Evolutionary conservation across 2,888 invertebrate genomes (phyloP), one percentile per base, ranked within the genome.

Genomic region (Aproaerema taeniolella): DNA sequence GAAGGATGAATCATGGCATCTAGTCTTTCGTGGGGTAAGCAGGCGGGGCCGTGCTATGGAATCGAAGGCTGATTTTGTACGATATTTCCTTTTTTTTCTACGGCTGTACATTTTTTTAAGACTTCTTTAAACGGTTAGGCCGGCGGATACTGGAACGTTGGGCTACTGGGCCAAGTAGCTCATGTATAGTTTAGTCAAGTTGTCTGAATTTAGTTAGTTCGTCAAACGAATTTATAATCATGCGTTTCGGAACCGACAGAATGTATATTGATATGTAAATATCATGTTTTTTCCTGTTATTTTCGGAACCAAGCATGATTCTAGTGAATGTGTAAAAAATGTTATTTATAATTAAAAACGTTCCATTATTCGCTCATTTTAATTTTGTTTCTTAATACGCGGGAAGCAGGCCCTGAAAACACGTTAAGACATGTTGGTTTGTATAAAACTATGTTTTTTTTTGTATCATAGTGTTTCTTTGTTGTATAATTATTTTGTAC

Each of bases 41-140:
- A 46, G 45, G 51, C 46, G 49, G 47, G 55, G 50, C 47, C 43
- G 61, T 68, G 42, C 54, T 72, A 68, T 55, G 63, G 69, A 68
- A 58, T 58, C 61, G 70, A 82, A 82, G 80, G 77, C 80, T 81
- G 80, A 80, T 73, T 73, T 74, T 70, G 67, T 59, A 61, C 63
- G 55, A 59, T 41, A 67, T 66, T 61, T 67, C 66, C 49, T 47
- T 46, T 41, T 35, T 48, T 43, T 39, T 44, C 39, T 42, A 45
- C 28, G 36, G 43, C 34, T 45, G 42, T 36, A 38, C 33, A 34
- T 42, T 46, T 43, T 50, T 46, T 50, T 52, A 47, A 44, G 45
- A 47, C 34, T 39, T 31, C 39, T 39, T 32, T 40, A 36, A 35
- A 37, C 16, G 39, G 16, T 41, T 31, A 13, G 25, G 16, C 26